A percentile compares a stretch with the other conserved stretches of the same genome.
Conservation (phyloP, 2,888 invertebrate species). For the Megastigmus dorsalis region DNA sequence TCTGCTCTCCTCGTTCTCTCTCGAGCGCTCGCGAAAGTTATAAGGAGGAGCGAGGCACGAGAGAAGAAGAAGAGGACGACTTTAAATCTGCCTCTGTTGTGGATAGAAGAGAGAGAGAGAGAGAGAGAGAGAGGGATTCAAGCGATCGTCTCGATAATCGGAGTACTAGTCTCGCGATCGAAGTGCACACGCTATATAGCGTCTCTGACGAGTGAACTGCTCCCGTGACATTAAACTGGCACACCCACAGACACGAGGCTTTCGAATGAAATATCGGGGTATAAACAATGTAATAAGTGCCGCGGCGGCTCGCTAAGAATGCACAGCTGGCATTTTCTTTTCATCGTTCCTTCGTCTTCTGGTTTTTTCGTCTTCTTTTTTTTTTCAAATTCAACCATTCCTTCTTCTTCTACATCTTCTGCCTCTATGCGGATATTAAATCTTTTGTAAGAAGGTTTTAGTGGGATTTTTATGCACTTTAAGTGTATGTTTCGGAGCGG, state of each 20-base stretch:
- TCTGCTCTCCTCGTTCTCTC: too few relatives aligned
- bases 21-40: too few relatives aligned
- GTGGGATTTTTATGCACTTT: too few relatives aligned
- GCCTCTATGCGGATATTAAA: constrained; percentile 32
- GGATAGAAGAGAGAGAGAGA: too few relatives aligned
- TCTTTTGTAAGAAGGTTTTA: constrained; percentile 34
- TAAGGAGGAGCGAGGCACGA: too few relatives aligned
- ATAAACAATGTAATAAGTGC: constrained; percentile 44
- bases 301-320: constrained; percentile 21
- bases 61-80: too few relatives aligned
- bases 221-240: constrained; percentile 35
- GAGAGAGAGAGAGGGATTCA: too few relatives aligned
- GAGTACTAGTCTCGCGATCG: neutral
- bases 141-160: constrained; percentile 38
- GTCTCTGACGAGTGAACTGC: too few relatives aligned
- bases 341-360: neutral
- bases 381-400: neutral
- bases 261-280: constrained; percentile 33
- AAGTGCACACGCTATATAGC: neutral
- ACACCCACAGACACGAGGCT: constrained; percentile 32
- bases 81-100: too few relatives aligned
- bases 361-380: neutral
- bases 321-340: neutral
- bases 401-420: neutral
- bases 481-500: too few relatives aligned